These are phyloP conservation scores for Hyla sarda DNA, from an alignment of 2,113 vertebrate genomes.

Conservation along the genomic window DNA sequence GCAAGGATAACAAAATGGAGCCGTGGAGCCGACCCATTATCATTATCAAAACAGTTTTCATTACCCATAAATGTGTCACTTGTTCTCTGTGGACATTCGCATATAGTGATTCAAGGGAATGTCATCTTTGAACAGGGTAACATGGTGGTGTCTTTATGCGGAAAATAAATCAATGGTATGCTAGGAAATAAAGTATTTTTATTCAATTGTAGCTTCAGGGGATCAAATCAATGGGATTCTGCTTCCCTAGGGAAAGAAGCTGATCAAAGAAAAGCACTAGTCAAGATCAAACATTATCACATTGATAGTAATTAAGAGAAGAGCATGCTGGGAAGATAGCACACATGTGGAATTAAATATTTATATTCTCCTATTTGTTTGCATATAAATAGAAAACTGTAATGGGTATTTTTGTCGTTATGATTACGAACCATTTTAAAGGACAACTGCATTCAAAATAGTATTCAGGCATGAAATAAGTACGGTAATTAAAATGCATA, in stretches of 20 bases:
- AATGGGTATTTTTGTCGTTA: neutral
- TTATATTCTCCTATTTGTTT: constrained; percentile 10
- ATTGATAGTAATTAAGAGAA: constrained; percentile 38
- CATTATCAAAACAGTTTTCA: too few species aligned
- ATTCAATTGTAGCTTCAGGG: constrained; percentile 52
- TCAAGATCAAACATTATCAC: constrained; percentile 39
- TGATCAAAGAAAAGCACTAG: constrained; percentile 48
- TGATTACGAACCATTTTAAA: neutral
- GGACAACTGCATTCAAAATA: neutral
- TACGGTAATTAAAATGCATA: neutral
- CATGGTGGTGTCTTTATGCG: neutral
- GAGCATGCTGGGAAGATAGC: neutral
- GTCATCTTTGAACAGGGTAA: neutral
- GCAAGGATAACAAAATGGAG: too few species aligned
- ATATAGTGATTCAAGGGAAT: too few species aligned
- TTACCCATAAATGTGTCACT: too few species aligned
- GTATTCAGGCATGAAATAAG: neutral
- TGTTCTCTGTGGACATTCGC: too few species aligned
- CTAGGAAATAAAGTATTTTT: constrained; percentile 28
- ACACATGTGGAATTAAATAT: neutral
- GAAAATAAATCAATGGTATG: constrained; percentile 6
- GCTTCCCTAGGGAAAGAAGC: constrained; percentile 16
- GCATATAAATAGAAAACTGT: neutral
- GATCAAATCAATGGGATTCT: constrained; percentile 34
- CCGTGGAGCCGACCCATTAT: too few species aligned